phyloP scores from a whole-genome alignment of 2,797 vertebrate genomes.

The Gymnoscopelus braueri region DNA sequence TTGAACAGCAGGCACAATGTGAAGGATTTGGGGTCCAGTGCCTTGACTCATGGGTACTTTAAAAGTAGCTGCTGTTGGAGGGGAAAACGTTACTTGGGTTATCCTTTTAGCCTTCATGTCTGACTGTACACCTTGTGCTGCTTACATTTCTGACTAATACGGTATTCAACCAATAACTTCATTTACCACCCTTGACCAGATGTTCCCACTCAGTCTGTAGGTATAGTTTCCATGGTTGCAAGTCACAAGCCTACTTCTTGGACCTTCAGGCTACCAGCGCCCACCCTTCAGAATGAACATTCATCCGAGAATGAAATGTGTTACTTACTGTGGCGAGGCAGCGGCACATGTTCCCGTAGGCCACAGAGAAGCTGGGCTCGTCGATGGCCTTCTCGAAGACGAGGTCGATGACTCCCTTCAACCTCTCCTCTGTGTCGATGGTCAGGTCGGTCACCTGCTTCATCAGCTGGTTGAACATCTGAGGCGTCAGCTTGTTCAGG shows the following conservation, averaged over 20 bases:
- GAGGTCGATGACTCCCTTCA: conserved; percentile 97
- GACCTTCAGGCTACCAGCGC: neutral
- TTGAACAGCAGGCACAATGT: too few species aligned
- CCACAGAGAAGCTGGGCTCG: conserved; percentile 96
- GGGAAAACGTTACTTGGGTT: neutral
- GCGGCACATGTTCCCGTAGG: conserved; percentile 97
- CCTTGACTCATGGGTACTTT: too few species aligned
- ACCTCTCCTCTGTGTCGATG: conserved; percentile 94
- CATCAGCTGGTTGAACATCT: conserved; percentile 98
- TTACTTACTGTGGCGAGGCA: conserved; percentile 91
- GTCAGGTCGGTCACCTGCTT: conserved; percentile 97
- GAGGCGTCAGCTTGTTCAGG: conserved; percentile 96
- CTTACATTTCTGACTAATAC: too few species aligned
- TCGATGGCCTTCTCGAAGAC: conserved; percentile 98
- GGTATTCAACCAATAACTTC: neutral
- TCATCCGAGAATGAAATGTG: neutral
- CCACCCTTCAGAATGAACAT: too few species aligned
- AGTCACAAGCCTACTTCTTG: neutral
- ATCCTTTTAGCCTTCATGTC: too few species aligned
- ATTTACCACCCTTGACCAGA: neutral
- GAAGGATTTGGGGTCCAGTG: too few species aligned
- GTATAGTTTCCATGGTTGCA: neutral
- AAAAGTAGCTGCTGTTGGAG: neutral
- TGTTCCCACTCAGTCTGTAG: neutral
- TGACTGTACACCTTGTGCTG: too few species aligned